Evolutionary conservation across 2,797 vertebrate genomes (phyloP).

Genomic region (Clarias laeviceps): DNA sequence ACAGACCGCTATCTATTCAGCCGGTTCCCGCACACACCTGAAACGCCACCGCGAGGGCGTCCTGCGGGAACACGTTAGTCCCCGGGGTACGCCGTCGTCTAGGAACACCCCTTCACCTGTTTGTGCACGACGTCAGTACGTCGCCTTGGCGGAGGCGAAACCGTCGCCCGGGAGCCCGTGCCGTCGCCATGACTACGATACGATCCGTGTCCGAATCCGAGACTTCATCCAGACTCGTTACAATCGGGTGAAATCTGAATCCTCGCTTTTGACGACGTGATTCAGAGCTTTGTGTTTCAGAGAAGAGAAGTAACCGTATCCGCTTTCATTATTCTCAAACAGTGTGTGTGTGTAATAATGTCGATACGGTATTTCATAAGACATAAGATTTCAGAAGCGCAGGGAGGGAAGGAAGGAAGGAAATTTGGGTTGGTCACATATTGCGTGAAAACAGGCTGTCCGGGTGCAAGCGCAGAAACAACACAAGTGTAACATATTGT

Average conservation of each 20-base stretch:
- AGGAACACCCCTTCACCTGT: slow-evolving; percentile 5
- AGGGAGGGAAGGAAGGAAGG: background rate
- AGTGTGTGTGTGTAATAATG: background rate
- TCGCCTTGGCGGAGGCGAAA: slow-evolving; percentile 42
- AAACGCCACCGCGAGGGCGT: background rate
- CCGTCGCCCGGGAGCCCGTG: slow-evolving; percentile 42
- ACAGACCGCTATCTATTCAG: background rate
- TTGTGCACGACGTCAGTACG: slow-evolving; percentile 43
- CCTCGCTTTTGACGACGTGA: background rate
- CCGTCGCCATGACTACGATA: slow-evolving; percentile 49
- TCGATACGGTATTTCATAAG: background rate
- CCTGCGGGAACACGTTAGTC: background rate
- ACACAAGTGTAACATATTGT: background rate
- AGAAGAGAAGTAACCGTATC: background rate
- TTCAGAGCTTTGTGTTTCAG: slow-evolving; percentile 3
- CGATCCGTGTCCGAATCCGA: slow-evolving; percentile 33
- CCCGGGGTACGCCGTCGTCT: slow-evolving; percentile 14
- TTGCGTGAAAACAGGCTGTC: background rate
- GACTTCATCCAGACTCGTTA: background rate
- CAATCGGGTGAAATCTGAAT: background rate
- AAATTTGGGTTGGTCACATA: background rate
- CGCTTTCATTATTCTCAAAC: background rate
- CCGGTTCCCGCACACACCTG: background rate
- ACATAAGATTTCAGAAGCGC: background rate
- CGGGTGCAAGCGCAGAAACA: background rate